Evolutionary conservation across 2,113 vertebrate species (phyloP).

Genomic region (Phoxinus phoxinus): DNA sequence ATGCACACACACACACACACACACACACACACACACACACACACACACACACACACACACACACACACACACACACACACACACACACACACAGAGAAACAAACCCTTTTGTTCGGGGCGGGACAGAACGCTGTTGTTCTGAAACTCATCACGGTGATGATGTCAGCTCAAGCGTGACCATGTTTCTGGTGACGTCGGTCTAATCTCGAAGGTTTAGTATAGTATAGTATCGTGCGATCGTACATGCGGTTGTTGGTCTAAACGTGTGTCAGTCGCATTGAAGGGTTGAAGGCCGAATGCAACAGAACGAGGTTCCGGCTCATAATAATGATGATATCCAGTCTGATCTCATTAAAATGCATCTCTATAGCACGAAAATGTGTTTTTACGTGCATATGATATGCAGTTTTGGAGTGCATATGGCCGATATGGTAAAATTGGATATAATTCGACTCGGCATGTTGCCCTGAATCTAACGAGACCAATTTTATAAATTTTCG

Average conservation of each 20-base stretch:
- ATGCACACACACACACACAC: constrained; percentile 55
- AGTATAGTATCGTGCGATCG: background rate
- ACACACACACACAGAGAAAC: constrained; percentile 57
- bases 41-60: constrained; percentile 52
- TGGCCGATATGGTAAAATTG: no score
- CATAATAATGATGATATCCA: background rate
- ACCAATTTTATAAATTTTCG: no score
- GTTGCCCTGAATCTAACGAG: no score
- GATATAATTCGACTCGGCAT: no score
- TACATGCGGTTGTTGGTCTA: no score
- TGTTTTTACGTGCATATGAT: no score
- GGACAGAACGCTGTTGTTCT: constrained; percentile 71
- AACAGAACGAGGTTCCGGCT: background rate
- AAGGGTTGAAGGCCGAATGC: background rate
- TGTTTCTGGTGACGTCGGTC: background rate
- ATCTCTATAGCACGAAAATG: no score
- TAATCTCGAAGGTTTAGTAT: background rate
- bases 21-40: constrained; percentile 47
- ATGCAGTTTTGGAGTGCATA: no score
- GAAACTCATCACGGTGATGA: constrained; percentile 64
- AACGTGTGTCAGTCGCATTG: background rate
- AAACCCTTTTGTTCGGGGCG: constrained; percentile 69
- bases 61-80: constrained; percentile 51
- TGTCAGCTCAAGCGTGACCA: constrained; percentile 62
- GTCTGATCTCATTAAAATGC: no score